Percentiles rank a stretch among this genome's conserved stretches.
Evolutionary conservation across 2,797 vertebrate genomes (phyloP).

Genomic region (Erethizon dorsatum): DNA sequence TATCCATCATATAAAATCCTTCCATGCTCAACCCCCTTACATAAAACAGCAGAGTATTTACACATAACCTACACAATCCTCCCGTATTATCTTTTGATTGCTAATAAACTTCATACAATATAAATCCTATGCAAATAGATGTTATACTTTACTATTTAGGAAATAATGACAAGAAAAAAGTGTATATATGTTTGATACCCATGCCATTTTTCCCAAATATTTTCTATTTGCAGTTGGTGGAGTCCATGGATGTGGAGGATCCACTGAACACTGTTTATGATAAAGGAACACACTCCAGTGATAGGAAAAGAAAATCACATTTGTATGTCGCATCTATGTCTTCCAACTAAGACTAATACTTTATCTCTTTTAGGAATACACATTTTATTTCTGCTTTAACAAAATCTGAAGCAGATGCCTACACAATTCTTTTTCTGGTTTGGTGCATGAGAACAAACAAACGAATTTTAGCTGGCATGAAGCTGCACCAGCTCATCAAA

Average conservation of each 20-base stretch:
- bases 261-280: background rate
- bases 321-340: background rate
- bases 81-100: background rate
- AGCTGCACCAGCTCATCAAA: no score
- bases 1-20: background rate
- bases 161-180: background rate
- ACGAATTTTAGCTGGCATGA: background rate
- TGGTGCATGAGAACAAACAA: background rate
- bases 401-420: constrained; percentile 1
- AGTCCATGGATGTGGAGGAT: background rate
- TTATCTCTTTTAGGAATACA: background rate
- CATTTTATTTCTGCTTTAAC: background rate
- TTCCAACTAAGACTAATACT: background rate
- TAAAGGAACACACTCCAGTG: background rate
- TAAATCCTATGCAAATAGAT: background rate
- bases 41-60: background rate
- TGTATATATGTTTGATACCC: background rate
- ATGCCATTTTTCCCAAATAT: background rate
- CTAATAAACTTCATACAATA: background rate
- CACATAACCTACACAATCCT: background rate
- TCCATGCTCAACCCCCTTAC: background rate
- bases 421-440: background rate
- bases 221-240: background rate
- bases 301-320: background rate
- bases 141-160: background rate